Base-by-base conservation (phyloP, 53 echinoderm and acorn worm genomes). In the Mesocentrotus franciscanus region DNA sequence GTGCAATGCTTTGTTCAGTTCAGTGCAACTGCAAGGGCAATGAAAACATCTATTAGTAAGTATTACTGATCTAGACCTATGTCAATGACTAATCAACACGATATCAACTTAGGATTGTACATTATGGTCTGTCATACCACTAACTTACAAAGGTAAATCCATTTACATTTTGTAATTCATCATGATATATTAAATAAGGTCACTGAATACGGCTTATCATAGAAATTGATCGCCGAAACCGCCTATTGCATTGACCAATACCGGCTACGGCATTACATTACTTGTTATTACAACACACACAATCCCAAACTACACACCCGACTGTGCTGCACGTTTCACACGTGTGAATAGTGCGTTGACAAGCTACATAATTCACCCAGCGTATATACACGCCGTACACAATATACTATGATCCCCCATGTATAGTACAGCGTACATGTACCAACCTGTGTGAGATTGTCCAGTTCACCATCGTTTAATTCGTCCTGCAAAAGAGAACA, bases 401-500 rank as follows among this genome's bases (percentile, higher is more conserved):
- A 76, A 26, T 32, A 90, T 74, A 66, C 66, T 30, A 62, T 60
- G 85, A 94, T 60, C 29, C 95, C 95, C 60, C n/a, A 26, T 24
- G 39, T 36, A 56, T 39, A 32, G 70, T n/a, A 27, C 56, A 57
- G 61, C 2, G 32, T 71, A 57, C 59, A 24, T 83, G 71, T 91
- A 95, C 92, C 78, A 34, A 92, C 78, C 91, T 95, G 89, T 92
- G 92, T 78, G 49, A 81, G 61, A 91, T 92, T 49, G 75, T 79
- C 78, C 81, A 49, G 90, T 30, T 81, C 95, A 20, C 61, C 85
- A 27, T 81, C 61, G 29, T 79, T 76, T 24, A 91, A n/a, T 42
- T 95, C 92, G 78, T 92, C 95, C 95, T 95, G 92, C 60, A 92
- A 95, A 92, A 78, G 22, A 60, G 36, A 92, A 61, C 57, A 71